Evolutionary conservation across 2,797 vertebrate genomes (phyloP).

Genomic region (Pangasius macronema): DNA sequence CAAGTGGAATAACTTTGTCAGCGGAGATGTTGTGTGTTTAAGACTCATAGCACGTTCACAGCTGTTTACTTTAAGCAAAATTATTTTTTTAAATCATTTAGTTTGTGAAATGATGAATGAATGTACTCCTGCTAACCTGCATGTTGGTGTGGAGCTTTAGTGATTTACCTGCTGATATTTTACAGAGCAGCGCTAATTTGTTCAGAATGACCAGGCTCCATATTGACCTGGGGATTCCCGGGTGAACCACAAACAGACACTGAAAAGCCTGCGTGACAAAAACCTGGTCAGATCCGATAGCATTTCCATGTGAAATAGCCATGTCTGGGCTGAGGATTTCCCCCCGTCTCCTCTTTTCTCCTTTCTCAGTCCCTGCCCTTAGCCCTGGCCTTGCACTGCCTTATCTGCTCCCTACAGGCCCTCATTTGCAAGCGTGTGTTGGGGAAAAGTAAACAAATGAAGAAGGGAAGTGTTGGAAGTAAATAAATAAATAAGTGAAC

Average conservation of each 20-base stretch:
- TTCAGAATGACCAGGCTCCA: constrained; percentile 27
- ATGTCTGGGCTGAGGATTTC: constrained; percentile 54
- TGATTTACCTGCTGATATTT: constrained; percentile 37
- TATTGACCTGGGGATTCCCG: constrained; percentile 53
- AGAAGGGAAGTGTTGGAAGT: constrained; percentile 62
- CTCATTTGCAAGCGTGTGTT: constrained; percentile 62
- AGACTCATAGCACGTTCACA: constrained; percentile 10
- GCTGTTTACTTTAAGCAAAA: constrained; percentile 19
- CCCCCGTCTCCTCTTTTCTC: constrained; percentile 50
- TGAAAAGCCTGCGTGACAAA: constrained; percentile 60
- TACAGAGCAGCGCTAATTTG: constrained; percentile 36
- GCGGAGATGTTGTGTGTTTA: background rate
- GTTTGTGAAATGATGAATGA: constrained; percentile 6
- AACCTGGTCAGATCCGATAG: constrained; percentile 63
- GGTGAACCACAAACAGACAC: constrained; percentile 43
- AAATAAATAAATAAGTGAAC: constrained; percentile 55
- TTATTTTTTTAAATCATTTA: background rate
- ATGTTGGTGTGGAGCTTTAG: background rate
- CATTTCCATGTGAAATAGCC: constrained; percentile 62
- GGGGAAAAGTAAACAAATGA: constrained; percentile 63
- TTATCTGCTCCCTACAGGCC: constrained; percentile 70
- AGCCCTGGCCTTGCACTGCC: constrained; percentile 43
- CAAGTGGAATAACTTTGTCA: background rate
- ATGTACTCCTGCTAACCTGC: background rate
- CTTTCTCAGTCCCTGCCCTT: constrained; percentile 44